Conservation (phyloP, 2,113 vertebrate species). For the Patagioenas fasciata region DNA sequence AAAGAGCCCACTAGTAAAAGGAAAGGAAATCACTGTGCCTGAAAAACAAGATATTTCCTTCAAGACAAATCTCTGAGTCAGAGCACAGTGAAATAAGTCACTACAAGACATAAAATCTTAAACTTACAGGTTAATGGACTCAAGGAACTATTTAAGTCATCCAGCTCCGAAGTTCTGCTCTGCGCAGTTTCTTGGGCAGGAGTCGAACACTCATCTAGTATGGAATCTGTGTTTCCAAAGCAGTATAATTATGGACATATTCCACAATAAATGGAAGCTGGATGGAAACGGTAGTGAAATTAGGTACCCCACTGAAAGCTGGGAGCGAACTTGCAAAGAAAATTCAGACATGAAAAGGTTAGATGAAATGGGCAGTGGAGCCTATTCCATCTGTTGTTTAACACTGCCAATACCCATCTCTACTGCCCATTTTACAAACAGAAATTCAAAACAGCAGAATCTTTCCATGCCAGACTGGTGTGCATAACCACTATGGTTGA, state of each 20-base stretch:
- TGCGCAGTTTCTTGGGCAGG: neutral
- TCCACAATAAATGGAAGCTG: neutral
- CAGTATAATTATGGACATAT: neutral
- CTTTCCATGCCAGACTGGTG: neutral
- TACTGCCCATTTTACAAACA: neutral
- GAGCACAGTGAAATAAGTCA: neutral
- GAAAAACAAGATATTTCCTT: neutral
- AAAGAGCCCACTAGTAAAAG: neutral
- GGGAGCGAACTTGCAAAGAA: neutral
- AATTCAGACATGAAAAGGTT: neutral
- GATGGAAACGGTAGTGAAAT: neutral
- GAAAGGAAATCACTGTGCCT: neutral
- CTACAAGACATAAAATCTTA: neutral
- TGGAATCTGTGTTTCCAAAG: neutral
- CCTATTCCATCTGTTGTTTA: neutral
- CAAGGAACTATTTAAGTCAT: neutral
- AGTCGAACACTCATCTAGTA: neutral
- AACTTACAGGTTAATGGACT: neutral
- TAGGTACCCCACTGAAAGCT: fast-evolving
- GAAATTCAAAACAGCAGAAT: neutral
- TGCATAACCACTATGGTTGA: fast-evolving
- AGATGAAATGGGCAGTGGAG: neutral
- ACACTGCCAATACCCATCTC: too few species aligned
- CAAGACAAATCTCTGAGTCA: neutral
- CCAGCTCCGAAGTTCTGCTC: neutral